phyloP scores from a whole-genome alignment of 2,113 vertebrate species.

The Clarias macrocephalus region DNA sequence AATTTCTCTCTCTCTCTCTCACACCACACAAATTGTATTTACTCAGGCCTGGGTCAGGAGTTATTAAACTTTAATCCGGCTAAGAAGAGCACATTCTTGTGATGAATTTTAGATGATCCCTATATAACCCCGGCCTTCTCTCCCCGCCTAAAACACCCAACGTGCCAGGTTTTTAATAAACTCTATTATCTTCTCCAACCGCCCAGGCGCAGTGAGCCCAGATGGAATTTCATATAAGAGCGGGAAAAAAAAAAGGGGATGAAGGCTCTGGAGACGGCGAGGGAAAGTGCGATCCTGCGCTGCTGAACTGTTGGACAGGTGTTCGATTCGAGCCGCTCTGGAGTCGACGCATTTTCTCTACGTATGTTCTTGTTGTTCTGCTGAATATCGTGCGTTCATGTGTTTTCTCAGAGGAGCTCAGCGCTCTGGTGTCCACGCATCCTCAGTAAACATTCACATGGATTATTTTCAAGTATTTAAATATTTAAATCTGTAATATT shows the following conservation, averaged over 20 bases:
- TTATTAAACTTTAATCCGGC: conserved; percentile 82
- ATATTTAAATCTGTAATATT: not conserved
- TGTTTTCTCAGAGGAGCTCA: not conserved
- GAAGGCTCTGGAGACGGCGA: conserved; percentile 49
- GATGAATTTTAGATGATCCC: conserved; percentile 80
- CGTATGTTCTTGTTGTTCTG: not conserved
- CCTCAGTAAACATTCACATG: not conserved
- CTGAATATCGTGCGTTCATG: not conserved
- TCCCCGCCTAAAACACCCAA: conserved; percentile 47
- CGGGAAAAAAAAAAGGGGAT: not conserved
- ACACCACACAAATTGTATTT: conserved; percentile 70
- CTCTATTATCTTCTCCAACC: conserved; percentile 66
- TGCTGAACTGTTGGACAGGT: conserved; percentile 63
- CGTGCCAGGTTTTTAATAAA: conserved; percentile 72
- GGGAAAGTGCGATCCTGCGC: conserved; percentile 62
- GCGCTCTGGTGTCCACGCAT: not conserved
- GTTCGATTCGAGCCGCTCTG: conserved; percentile 32
- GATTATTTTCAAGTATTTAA: not conserved
- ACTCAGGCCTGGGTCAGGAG: conserved; percentile 68
- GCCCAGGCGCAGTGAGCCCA: conserved; percentile 24
- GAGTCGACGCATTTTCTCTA: not conserved
- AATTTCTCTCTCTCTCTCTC: not conserved
- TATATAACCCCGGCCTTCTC: conserved; percentile 67
- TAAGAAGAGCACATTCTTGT: conserved; percentile 75
- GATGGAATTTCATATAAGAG: conserved; percentile 68